Base-by-base conservation (phyloP, 2,797 vertebrate species). In the Pagetopsis macropterus region DNA sequence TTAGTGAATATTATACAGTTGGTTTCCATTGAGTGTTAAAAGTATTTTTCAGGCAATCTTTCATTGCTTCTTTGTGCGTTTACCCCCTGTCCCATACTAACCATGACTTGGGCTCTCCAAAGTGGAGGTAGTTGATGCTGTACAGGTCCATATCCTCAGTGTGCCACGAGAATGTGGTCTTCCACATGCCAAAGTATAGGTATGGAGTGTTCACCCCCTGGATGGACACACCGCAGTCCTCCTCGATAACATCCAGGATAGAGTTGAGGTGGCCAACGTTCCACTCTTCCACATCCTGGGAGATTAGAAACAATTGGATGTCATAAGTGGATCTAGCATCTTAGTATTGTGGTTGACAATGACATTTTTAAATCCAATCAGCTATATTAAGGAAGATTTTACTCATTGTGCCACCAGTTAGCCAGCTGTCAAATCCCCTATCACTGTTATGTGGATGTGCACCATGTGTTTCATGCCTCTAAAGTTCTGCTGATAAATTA, bases 181-280 rank as follows among this genome's bases (percentile, higher is more conserved):
- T 99, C 98, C 98, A 99, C 98, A 99, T 99, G 74, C 98, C 98
- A 82, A 99, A 99, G 92, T 99, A 99, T 0, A 99, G 94, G 84
- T 99, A 99, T 0, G 98, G 98, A 0, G 98, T 99, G 93, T 99
- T 99, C 50, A 99, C 98, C 14, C 97, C 98, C 84, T 99, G 97
- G 21, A 99, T 98, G 64, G 96, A 97, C 70, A 99, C 96, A 2
- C 98, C 98, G 44, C 95, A 97, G 72, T 99, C 97, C 88, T 99
- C 97, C 89, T 95, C 96, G 15, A 99, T 96, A 62, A 99, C 94
- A 80, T 99, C 98, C 91, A 99, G 86, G 87, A 99, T 94, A 1
- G 98, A 99, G 89, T 98, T 97, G 77, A 99, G 93, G 86, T 93
- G 97, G 44, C 93, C 95, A 65, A 99, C 97, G 89, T 99, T 99